These are phyloP conservation scores for Etia nguti DNA, from an alignment of 2,113 vertebrate genomes.

Conservation along the genomic window DNA sequence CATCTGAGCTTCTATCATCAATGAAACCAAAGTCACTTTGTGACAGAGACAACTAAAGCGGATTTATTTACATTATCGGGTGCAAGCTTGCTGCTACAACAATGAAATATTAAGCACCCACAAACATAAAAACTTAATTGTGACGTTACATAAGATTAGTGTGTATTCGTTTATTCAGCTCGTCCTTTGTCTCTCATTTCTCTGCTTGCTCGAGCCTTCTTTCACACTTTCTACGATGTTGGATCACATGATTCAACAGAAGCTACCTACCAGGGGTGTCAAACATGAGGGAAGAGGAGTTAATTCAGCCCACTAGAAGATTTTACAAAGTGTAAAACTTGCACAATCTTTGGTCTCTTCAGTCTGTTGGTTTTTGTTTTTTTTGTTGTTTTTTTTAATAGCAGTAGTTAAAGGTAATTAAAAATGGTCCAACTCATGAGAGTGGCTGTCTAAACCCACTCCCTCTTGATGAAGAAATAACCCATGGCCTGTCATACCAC, in stretches of 20 bases:
- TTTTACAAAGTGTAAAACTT: not conserved
- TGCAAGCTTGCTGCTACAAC: not conserved
- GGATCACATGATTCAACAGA: not conserved
- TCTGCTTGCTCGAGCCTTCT: not conserved
- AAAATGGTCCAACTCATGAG: not conserved
- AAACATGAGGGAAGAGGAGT: not conserved
- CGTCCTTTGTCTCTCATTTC: not conserved
- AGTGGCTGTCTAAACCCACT: not conserved
- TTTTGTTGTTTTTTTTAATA: not conserved
- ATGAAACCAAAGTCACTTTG: not conserved
- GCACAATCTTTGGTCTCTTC: not conserved
- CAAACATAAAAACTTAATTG: not conserved
- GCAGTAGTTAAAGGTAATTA: not conserved
- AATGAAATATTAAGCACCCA: not conserved
- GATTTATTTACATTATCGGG: not conserved
- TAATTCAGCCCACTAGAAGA: not conserved
- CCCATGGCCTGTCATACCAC: not conserved
- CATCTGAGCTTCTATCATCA: not conserved
- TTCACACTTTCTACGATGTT: not conserved
- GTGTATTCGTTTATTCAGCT: not conserved
- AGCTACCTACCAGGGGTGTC: not conserved
- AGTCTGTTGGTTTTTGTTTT: fast-evolving
- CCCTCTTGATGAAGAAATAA: not conserved
- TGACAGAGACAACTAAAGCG: not conserved
- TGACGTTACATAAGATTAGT: not conserved